Evolutionary conservation across 2,888 invertebrate genomes (phyloP).

Genomic region (Colostygia pectinataria): DNA sequence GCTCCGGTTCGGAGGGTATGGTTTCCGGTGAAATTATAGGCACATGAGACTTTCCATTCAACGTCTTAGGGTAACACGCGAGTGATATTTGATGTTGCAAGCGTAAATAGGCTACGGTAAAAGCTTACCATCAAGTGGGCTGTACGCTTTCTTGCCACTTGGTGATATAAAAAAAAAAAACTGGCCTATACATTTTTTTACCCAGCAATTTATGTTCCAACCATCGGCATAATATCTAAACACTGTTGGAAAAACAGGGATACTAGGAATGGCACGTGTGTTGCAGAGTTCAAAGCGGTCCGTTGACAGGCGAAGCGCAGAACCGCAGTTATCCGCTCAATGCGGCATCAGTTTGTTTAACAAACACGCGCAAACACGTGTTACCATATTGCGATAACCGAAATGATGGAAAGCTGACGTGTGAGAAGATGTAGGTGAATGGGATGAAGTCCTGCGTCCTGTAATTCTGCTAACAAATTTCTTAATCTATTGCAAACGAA

Average conservation of each 20-base stretch:
- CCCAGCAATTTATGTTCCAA: slow-evolving; percentile 15
- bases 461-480: too few species aligned
- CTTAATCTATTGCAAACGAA: too few species aligned
- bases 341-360: slow-evolving; percentile 30
- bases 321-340: slow-evolving; percentile 19
- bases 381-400: slow-evolving; percentile 25
- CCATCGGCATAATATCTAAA: slow-evolving; percentile 20
- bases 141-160: too few species aligned
- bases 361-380: slow-evolving; percentile 27
- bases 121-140: too few species aligned
- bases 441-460: too few species aligned
- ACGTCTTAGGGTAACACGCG: too few species aligned
- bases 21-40: too few species aligned
- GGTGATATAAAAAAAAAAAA: slow-evolving; percentile 1
- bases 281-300: slow-evolving; percentile 43
- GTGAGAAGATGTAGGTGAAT: slow-evolving; percentile 1
- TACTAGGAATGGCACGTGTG: slow-evolving; percentile 26
- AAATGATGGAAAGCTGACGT: slow-evolving; percentile 1
- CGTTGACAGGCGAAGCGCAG: slow-evolving; percentile 43
- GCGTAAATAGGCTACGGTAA: too few species aligned
- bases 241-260: slow-evolving; percentile 15
- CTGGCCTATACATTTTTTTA: slow-evolving; percentile 17
- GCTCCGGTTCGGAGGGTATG: too few species aligned
- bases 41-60: too few species aligned
- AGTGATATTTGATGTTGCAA: too few species aligned